Conservation (phyloP, 2,888 invertebrate species). For the Melikaiella ostensackeni region DNA sequence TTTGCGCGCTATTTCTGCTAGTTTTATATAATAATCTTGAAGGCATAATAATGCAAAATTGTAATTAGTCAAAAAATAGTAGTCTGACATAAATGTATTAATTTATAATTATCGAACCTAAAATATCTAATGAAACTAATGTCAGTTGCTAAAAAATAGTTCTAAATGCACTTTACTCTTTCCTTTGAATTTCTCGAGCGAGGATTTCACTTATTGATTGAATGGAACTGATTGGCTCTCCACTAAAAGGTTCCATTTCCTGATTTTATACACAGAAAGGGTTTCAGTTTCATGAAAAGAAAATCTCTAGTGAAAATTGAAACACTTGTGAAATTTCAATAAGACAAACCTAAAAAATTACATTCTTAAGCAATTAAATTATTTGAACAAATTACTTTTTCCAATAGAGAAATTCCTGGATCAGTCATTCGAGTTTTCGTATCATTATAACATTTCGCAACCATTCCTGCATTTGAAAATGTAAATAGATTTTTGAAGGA, state of each 20-base stretch:
- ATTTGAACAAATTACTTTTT: too few species aligned
- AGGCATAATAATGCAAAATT: too few species aligned
- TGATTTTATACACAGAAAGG: slow-evolving; percentile 46
- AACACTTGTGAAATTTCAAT: neutral
- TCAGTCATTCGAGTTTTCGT: too few species aligned
- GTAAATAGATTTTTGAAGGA: neutral
- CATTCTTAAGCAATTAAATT: too few species aligned
- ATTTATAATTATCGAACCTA: too few species aligned
- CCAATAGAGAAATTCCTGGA: too few species aligned
- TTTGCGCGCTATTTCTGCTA: too few species aligned
- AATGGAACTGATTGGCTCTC: slow-evolving; percentile 24
- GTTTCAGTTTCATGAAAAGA: slow-evolving; percentile 39
- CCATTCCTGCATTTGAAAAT: neutral
- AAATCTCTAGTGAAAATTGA: neutral
- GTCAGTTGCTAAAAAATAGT: neutral
- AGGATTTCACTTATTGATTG: slow-evolving; percentile 5
- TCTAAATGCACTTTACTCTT: neutral
- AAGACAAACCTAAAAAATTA: too few species aligned
- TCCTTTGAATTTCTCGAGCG: neutral
- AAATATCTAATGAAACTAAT: too few species aligned
- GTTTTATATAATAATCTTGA: too few species aligned
- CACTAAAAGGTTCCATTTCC: slow-evolving; percentile 24
- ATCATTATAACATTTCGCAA: neutral
- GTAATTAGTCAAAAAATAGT: too few species aligned
- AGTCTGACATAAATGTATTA: too few species aligned